Percentiles rank a stretch among this genome's conserved stretches.
These are phyloP conservation scores for Myodes glareolus DNA, from an alignment of 2,113 vertebrate species.

Conservation along the genomic window DNA sequence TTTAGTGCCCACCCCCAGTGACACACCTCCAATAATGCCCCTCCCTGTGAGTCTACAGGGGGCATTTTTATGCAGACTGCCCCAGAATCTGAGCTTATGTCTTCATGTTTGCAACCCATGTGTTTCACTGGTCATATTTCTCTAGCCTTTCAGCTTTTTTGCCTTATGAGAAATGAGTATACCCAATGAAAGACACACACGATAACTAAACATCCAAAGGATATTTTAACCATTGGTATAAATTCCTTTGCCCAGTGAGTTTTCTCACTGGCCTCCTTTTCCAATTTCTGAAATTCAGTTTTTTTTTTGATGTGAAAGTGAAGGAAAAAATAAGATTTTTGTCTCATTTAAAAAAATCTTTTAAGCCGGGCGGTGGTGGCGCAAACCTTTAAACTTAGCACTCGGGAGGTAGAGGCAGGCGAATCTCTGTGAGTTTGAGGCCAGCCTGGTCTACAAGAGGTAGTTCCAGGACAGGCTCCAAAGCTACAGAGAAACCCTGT, in stretches of 20 bases:
- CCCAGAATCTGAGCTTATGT: not conserved
- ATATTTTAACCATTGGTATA: not conserved
- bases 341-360: not conserved
- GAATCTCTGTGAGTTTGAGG: no score
- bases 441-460: no score
- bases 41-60: not conserved
- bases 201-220: not conserved
- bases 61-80: not conserved
- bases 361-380: no score
- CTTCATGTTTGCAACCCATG: not conserved
- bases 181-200: not conserved
- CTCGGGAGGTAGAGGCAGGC: no score
- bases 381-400: no score
- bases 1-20: not conserved
- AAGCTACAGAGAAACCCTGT: no score
- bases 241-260: not conserved
- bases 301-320: constrained; percentile 6
- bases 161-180: not conserved
- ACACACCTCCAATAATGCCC: not conserved
- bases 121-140: not conserved
- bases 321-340: not conserved
- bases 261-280: not conserved
- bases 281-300: not conserved
- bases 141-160: not conserved
- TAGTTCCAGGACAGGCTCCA: no score